Evolutionary conservation across 2,113 vertebrate species (phyloP), one percentile per base, ranked within the genome.

Genomic region (Falco punctatus): DNA sequence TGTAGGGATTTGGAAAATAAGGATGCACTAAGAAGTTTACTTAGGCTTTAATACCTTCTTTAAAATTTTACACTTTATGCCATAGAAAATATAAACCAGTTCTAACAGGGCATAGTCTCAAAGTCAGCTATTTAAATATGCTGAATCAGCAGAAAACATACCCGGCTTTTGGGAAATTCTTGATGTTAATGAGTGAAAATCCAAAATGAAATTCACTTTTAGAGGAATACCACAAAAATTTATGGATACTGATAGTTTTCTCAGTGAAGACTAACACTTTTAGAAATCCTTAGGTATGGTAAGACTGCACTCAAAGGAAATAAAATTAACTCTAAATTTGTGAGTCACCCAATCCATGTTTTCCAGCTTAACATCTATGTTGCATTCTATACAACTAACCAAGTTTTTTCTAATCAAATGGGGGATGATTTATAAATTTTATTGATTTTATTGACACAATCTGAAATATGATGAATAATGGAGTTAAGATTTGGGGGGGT

Each of bases 21-120:
- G 46, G n/a, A 72, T 62, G 46, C 30, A 58, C 46, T 69, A 81
- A 90, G 46, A 75, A 69, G n/a, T 90, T 94, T n/a, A 75, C 6
- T 49, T 92, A 89, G 95, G 91, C 7, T 92, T 95, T 91, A 91
- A 85, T 87, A 35, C 3, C 32, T 35, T 59, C 65, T 81, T 91
- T 77, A 92, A 95, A 96, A 86, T 88, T 87, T 42, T 72, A 85
- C 21, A 88, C 9, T n/a, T 61, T 62, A 57, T 24, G 24, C 40
- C 64, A 57, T 4, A 49, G 22, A 86, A 93, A 88, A 90, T 42
- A 80, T 15, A 64, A 82, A 71, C 46, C 49, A 48, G 32, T 79
- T 86, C 87, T 71, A 92, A 69, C 70, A 55, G 9, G 59, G 18
- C 64, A n/a, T 0, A 35, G 22, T 30, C 64, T 81, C 55, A 8